These are phyloP conservation scores for Hybognathus amarus DNA, from an alignment of 2,797 vertebrate species.

Conservation along the genomic window DNA sequence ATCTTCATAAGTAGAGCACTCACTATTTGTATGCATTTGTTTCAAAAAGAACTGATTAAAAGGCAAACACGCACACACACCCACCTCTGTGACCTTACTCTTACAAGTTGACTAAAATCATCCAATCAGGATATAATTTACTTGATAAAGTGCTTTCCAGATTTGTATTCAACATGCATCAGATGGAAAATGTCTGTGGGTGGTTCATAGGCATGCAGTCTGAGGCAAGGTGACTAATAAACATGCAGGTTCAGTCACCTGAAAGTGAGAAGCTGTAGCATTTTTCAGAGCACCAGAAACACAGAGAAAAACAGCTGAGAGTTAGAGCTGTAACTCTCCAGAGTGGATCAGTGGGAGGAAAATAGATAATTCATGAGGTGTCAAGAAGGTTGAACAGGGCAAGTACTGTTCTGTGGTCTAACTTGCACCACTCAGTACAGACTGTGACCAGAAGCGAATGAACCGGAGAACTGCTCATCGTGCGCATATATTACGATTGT, in stretches of 20 bases:
- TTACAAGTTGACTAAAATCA: slow-evolving; percentile 15
- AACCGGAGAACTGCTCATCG: neutral
- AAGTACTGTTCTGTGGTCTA: slow-evolving; percentile 49
- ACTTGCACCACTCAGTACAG: slow-evolving; percentile 29
- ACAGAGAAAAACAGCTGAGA: slow-evolving; percentile 32
- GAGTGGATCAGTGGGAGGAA: slow-evolving; percentile 46
- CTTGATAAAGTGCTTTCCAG: slow-evolving; percentile 10
- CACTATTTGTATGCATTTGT: neutral
- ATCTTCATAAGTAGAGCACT: neutral
- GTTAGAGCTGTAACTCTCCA: slow-evolving; percentile 45
- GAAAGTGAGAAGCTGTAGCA: neutral
- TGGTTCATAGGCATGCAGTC: slow-evolving; percentile 11
- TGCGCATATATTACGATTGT: neutral
- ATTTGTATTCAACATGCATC: slow-evolving; percentile 3
- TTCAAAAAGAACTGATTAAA: slow-evolving; percentile 1
- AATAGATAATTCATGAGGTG: slow-evolving; percentile 56
- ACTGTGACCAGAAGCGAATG: slow-evolving; percentile 23
- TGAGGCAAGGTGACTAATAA: neutral
- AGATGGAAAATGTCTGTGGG: slow-evolving; percentile 9
- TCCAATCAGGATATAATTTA: neutral
- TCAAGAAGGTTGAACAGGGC: slow-evolving; percentile 43
- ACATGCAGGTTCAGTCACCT: slow-evolving; percentile 12
- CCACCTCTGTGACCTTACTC: neutral
- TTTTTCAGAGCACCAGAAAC: slow-evolving; percentile 31
- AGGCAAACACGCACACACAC: neutral